Evolutionary conservation across 2,888 invertebrate species (phyloP).

Genomic region (Chalcosyrphus nemorum): DNA sequence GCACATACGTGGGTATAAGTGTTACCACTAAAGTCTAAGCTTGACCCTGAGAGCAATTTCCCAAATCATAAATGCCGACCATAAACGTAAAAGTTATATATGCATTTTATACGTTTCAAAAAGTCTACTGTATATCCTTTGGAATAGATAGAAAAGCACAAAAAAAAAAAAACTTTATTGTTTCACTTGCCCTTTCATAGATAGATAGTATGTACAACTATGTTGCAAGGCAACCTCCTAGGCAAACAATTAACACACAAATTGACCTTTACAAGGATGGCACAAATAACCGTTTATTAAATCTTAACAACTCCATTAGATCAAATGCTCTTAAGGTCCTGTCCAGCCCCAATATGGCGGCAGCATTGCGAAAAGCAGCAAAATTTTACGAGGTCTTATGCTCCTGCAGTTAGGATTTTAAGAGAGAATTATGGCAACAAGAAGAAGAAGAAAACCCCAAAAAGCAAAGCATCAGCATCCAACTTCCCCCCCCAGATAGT

Average conservation of each 20-base stretch:
- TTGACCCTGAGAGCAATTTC: too few relatives aligned
- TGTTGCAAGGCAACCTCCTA: not conserved
- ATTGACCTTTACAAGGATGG: conserved; percentile 4
- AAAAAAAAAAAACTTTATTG: too few relatives aligned
- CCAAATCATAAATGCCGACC: too few relatives aligned
- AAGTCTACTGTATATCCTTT: too few relatives aligned
- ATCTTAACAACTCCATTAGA: conserved; percentile 36
- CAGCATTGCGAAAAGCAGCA: conserved; percentile 9
- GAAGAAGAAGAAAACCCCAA: too few relatives aligned
- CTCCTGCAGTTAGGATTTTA: not conserved
- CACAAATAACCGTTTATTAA: conserved; percentile 24
- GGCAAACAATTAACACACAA: conserved; percentile 12
- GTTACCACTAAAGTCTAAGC: too few relatives aligned
- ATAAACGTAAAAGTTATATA: too few relatives aligned
- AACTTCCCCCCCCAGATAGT: conserved; percentile 6
- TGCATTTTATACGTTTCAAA: too few relatives aligned
- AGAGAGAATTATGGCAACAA: conserved; percentile 23
- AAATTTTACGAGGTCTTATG: conserved; percentile 35
- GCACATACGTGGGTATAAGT: too few relatives aligned
- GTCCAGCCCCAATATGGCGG: not conserved
- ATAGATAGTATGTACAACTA: too few relatives aligned
- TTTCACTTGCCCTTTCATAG: too few relatives aligned
- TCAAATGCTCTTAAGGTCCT: conserved; percentile 1
- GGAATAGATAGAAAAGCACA: too few relatives aligned
- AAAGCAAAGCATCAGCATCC: conserved; percentile 11